Conservation (phyloP, 2,888 invertebrate species). For the Osedax frankpressi region DNA sequence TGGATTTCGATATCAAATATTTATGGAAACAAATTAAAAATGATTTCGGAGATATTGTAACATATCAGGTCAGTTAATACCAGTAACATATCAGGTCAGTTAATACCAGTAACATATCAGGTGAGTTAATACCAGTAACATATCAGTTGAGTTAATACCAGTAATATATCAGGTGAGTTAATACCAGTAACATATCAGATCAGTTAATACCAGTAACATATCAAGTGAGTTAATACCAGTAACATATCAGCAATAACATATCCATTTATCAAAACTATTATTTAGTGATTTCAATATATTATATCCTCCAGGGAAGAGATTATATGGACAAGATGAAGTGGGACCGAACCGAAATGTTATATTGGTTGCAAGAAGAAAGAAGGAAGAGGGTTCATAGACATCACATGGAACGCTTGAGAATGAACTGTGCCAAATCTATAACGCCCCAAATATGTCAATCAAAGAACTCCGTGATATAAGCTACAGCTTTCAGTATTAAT, state of each 20-base stretch:
- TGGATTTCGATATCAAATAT: slow-evolving; percentile 34
- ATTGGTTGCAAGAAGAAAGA: slow-evolving; percentile 46
- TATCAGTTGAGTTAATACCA: no score
- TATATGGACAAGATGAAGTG: slow-evolving; percentile 46
- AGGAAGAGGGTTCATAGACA: slow-evolving; percentile 27
- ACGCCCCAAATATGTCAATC: no score
- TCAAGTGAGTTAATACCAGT: no score
- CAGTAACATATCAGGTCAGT: no score
- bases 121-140: no score
- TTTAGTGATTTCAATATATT: not conserved
- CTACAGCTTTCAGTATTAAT: no score
- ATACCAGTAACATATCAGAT: no score
- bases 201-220: not conserved
- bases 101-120: no score
- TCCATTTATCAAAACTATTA: no score
- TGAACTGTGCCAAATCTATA: not conserved
- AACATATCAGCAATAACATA: not conserved
- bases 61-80: slow-evolving; percentile 43
- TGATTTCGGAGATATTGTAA: slow-evolving; percentile 35
- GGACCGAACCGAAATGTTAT: slow-evolving; percentile 46
- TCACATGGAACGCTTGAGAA: not conserved
- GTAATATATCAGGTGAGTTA: no score
- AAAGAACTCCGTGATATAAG: no score
- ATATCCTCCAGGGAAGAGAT: slow-evolving; percentile 37
- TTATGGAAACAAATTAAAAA: slow-evolving; percentile 33